phyloP scores from a whole-genome alignment of 1,140 invertebrate species.

The Pseudomyrmex dendroicus region DNA sequence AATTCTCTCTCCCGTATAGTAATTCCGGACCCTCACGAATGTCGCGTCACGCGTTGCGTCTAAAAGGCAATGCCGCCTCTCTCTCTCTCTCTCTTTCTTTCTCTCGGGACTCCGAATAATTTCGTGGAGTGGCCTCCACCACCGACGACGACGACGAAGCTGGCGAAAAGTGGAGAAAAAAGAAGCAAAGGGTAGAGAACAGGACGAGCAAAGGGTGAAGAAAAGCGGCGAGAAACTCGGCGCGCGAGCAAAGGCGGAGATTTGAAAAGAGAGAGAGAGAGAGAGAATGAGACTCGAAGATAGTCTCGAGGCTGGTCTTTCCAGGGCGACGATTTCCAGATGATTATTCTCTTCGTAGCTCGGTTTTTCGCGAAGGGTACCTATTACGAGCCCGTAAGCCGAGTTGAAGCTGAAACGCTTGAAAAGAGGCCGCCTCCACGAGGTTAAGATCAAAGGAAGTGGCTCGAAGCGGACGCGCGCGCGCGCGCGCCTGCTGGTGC shows the following conservation, averaged over 20 bases:
- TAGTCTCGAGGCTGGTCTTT: constrained; percentile 67
- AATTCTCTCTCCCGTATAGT: not conserved
- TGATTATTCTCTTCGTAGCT: constrained; percentile 73
- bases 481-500: constrained; percentile 51
- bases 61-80: constrained; percentile 45
- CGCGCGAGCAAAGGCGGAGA: not conserved
- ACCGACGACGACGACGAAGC: not conserved
- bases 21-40: not conserved
- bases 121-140: constrained; percentile 44
- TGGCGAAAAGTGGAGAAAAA: constrained; percentile 9
- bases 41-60: constrained; percentile 1
- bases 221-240: not conserved
- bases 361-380: constrained; percentile 72
- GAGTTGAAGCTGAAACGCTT: constrained; percentile 64
- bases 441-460: constrained; percentile 77
- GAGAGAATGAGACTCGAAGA: constrained; percentile 30
- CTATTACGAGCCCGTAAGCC: constrained; percentile 70
- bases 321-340: constrained; percentile 70
- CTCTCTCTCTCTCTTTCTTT: not conserved
- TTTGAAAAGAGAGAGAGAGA: constrained; percentile 14
- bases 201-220: constrained; percentile 1
- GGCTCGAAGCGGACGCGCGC: constrained; percentile 59
- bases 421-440: constrained; percentile 73
- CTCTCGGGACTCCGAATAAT: constrained; percentile 40
- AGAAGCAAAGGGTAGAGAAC: not conserved